Base-by-base conservation (phyloP, 2,797 vertebrate genomes). In the Odontamblyopus rebecca region DNA sequence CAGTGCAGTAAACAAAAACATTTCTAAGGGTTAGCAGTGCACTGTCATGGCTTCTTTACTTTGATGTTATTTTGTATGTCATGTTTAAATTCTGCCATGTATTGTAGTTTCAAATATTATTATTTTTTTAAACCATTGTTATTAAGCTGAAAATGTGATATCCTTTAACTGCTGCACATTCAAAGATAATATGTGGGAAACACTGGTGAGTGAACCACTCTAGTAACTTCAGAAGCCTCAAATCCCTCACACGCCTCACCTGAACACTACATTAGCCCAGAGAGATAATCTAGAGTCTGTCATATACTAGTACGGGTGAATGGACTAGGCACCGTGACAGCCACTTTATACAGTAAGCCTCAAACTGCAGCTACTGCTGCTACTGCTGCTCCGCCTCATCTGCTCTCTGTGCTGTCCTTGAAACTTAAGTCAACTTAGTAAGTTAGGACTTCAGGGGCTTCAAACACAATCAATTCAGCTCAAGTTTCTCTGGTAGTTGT, bases 151-250 rank as follows among this genome's bases (percentile, higher is more conserved):
- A 74, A 80, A 82, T 80, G 82, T 79, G 72, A 83, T 78, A 84
- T 85, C 78, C 69, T 87, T 86, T 80, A 83, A 82, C 78, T 80
- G 68, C 75, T 83, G 82, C 72, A 71, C 74, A 84, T 70, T 74
- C 68, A 67, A 44, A 67, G 59, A 80, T 73, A 65, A 80, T 48
- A 12, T 44, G 12, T 44, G 41, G 64, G 67, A 65, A 81, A 61
- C 50, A 79, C 69, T 79, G 44, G 44, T 48, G 67, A 81, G 77
- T 66, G 72, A 27, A 67, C 69, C 56, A 83, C 74, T 80, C 66
- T 83, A 83, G 81, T 85, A 84, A 85, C 84, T 90, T 87, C 73
- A 74, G 63, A 90, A 85, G 86, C 89, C 89, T 91, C 88, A 91
- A 91, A 86, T 63, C 69, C 32, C 79, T 56, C 76, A 83, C 74